Evolutionary conservation across 2,113 vertebrate species (phyloP).

Genomic region (Plecturocebus donacophilus): DNA sequence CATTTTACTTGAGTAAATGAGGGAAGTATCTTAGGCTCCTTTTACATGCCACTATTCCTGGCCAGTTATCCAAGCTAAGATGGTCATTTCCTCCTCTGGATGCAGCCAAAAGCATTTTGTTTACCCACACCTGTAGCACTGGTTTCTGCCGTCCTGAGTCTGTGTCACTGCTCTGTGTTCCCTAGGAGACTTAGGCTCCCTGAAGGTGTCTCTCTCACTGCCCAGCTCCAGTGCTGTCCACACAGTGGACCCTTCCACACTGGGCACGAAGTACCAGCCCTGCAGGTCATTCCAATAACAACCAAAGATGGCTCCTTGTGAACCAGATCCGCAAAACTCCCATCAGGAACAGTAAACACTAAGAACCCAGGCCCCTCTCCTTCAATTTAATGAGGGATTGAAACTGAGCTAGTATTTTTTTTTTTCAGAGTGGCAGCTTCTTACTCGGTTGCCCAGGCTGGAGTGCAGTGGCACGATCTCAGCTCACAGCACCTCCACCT

Average conservation of each 20-base stretch:
- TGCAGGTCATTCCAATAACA: not conserved
- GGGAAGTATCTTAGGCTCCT: not conserved
- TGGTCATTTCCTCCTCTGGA: not conserved
- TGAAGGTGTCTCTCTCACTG: too few relatives aligned
- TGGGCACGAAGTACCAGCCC: not conserved
- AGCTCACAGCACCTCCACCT: too few relatives aligned
- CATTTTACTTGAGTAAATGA: not conserved
- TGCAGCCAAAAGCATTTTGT: accelerated
- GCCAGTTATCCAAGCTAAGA: not conserved
- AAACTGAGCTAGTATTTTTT: not conserved
- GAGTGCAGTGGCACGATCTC: too few relatives aligned
- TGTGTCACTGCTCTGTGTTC: not conserved
- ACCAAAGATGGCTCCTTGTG: not conserved
- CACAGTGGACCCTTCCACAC: not conserved
- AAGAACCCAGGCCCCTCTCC: not conserved
- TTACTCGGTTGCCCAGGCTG: too few relatives aligned
- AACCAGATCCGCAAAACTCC: not conserved
- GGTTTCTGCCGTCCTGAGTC: not conserved
- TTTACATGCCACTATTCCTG: not conserved
- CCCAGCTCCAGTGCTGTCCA: not conserved
- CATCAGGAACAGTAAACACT: not conserved
- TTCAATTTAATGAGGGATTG: not conserved
- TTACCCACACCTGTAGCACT: accelerated
- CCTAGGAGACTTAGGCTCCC: not conserved
- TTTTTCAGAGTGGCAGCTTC: not conserved